Conservation (phyloP, 2,888 invertebrate genomes). For the Alviniconcha strummeri region DNA sequence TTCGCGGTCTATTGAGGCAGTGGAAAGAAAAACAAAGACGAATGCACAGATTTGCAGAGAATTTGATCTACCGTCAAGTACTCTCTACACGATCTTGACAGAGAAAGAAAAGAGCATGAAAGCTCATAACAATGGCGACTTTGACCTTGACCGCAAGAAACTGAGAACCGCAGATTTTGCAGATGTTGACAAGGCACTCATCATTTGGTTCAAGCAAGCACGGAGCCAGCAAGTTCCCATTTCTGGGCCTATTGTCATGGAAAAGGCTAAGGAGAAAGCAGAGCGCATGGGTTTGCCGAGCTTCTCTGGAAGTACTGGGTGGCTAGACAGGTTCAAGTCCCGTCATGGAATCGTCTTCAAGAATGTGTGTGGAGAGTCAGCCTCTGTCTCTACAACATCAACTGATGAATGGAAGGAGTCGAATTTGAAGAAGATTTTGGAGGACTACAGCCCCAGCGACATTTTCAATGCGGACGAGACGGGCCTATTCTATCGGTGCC, state of each 20-base stretch:
- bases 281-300: slow-evolving; percentile 23
- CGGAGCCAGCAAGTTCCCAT: too few relatives aligned
- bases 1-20: too few relatives aligned
- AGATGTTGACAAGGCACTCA: background rate
- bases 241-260: too few relatives aligned
- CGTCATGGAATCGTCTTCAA: slow-evolving; percentile 43
- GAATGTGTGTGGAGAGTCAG: slow-evolving; percentile 40
- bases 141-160: too few relatives aligned
- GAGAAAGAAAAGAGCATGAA: too few relatives aligned
- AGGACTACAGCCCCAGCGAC: slow-evolving; percentile 37
- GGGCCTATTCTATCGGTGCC: slow-evolving; percentile 43
- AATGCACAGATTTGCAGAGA: too few relatives aligned
- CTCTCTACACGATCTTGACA: too few relatives aligned
- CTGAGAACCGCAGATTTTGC: background rate
- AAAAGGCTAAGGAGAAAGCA: slow-evolving; percentile 39
- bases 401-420: slow-evolving; percentile 40
- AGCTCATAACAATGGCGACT: too few relatives aligned
- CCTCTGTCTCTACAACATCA: slow-evolving; percentile 36
- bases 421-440: background rate
- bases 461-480: slow-evolving; percentile 50
- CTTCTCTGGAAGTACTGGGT: slow-evolving; percentile 40
- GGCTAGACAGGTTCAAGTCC: slow-evolving; percentile 40
- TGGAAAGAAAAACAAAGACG: too few relatives aligned
- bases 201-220: background rate
- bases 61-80: too few relatives aligned